Percentiles rank a stretch among this genome's conserved stretches.
Conservation (phyloP, 2,888 invertebrate genomes). For the Syritta pipiens region DNA sequence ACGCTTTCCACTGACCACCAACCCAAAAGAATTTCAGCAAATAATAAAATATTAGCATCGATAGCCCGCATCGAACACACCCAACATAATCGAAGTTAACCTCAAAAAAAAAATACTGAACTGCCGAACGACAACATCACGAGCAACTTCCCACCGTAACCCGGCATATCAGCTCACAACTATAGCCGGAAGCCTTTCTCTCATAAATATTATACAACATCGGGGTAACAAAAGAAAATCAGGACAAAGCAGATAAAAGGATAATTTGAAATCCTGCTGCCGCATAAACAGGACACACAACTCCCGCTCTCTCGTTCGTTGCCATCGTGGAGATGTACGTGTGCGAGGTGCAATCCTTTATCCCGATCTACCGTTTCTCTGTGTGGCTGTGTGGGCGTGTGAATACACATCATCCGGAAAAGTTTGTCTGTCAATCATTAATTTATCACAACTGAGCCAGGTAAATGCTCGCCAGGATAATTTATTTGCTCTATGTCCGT, state of each 20-base stretch:
- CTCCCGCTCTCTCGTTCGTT: neutral
- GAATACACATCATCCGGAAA: constrained; percentile 12
- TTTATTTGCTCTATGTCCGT: constrained; percentile 7
- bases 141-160: constrained; percentile 4
- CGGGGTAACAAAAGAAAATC: constrained; percentile 23
- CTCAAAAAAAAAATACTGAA: neutral
- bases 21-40: no score
- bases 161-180: constrained; percentile 1
- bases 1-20: no score
- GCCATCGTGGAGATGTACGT: no score
- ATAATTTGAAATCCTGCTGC: constrained; percentile 36
- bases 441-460: constrained; percentile 23
- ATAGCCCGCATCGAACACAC: neutral
- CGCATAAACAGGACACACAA: constrained; percentile 16
- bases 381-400: neutral
- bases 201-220: constrained; percentile 24
- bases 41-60: no score
- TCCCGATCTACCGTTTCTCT: no score
- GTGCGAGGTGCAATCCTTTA: neutral
- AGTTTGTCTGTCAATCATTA: constrained; percentile 33
- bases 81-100: constrained; percentile 8
- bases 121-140: neutral
- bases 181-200: constrained; percentile 12
- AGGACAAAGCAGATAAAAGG: constrained; percentile 33
- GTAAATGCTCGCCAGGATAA: constrained; percentile 16